Percentiles rank a stretch among this genome's conserved stretches.
phyloP scores from a whole-genome alignment of 2,888 invertebrate species.

The Chamaedrilus cognettii region DNA sequence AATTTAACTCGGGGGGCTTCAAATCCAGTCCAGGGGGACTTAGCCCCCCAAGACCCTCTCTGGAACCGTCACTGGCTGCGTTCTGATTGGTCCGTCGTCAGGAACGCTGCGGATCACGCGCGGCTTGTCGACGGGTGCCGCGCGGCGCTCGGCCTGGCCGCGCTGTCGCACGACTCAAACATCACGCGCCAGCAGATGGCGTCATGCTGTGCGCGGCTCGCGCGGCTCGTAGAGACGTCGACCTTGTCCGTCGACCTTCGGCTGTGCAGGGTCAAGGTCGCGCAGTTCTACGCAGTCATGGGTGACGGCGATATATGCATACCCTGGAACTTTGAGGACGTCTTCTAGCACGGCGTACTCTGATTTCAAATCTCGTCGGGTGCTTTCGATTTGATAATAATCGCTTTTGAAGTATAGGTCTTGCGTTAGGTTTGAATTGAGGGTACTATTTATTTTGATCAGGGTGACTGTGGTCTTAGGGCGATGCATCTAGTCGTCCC shows the following conservation, averaged over 20 bases:
- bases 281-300: constrained; percentile 88
- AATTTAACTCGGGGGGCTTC: not conserved
- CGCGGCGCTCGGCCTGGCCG: not conserved
- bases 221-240: constrained; percentile 6
- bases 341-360: no score
- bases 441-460: no score
- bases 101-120: not conserved
- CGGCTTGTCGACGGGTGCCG: constrained; percentile 1
- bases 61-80: no score
- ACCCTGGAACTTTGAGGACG: constrained; percentile 76
- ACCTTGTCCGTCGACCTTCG: constrained; percentile 13
- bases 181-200: constrained; percentile 29
- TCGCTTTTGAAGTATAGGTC: no score
- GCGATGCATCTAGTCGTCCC: no score
- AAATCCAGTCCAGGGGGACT: no score
- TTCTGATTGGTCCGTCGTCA: no score
- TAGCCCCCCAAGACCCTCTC: no score
- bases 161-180: constrained; percentile 26
- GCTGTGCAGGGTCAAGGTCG: constrained; percentile 68
- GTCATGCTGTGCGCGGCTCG: constrained; percentile 24
- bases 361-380: no score
- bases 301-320: constrained; percentile 89
- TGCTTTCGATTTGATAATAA: no score
- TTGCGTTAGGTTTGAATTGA: no score
- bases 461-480: no score